These are phyloP conservation scores for Eptatretus atami DNA, from an alignment of 2,797 vertebrate genomes.

Conservation along the genomic window DNA sequence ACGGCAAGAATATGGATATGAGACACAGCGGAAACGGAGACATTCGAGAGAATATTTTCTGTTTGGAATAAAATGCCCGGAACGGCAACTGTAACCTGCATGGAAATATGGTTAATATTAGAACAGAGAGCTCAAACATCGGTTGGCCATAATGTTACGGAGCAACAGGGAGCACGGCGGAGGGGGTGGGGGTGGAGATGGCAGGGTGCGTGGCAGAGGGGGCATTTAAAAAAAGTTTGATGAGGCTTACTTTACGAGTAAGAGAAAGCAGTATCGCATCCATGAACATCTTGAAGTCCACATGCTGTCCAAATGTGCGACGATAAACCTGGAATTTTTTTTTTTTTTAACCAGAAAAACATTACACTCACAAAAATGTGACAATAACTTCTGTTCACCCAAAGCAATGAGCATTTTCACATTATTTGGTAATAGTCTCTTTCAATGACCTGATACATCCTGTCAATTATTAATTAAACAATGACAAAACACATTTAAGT, in stretches of 20 bases:
- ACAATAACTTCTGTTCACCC: not conserved
- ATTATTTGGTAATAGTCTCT: not conserved
- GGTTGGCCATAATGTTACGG: not conserved
- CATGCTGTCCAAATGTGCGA: constrained; percentile 62
- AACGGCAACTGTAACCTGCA: too few species aligned
- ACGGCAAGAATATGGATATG: too few species aligned
- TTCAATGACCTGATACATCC: not conserved
- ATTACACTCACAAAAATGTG: constrained; percentile 9
- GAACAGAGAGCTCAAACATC: not conserved
- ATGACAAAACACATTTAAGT: too few species aligned
- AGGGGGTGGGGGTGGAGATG: too few species aligned
- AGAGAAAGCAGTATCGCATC: constrained; percentile 73
- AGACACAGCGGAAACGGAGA: too few species aligned
- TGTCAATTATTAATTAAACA: not conserved
- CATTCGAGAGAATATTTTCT: too few species aligned
- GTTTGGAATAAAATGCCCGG: too few species aligned
- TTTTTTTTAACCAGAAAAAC: too few species aligned
- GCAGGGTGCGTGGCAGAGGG: too few species aligned
- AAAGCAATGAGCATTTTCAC: not conserved
- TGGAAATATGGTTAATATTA: too few species aligned
- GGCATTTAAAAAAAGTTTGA: constrained; percentile 10
- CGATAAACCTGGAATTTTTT: constrained; percentile 36
- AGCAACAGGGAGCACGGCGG: not conserved
- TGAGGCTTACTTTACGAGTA: constrained; percentile 32
- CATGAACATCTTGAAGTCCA: constrained; percentile 92